Evolutionary conservation across 2,113 vertebrate species (phyloP).

Genomic region (Micronisus gabar): DNA sequence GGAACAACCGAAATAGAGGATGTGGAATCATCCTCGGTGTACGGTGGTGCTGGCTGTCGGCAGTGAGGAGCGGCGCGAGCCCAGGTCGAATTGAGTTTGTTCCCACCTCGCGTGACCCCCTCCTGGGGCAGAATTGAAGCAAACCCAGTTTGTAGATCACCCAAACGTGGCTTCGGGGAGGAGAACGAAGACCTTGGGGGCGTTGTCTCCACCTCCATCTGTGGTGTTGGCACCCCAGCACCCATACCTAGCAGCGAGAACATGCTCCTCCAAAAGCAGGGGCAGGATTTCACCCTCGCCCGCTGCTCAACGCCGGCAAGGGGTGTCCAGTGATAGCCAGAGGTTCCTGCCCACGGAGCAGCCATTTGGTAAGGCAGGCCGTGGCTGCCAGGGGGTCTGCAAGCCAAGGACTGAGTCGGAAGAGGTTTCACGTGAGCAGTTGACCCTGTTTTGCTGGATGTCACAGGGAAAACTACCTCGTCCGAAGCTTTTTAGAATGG

Average conservation of each 20-base stretch:
- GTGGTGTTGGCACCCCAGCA: rapidly evolving
- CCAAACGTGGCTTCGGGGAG: not conserved
- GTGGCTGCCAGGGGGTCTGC: rapidly evolving
- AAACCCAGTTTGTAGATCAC: not conserved
- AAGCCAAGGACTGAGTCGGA: not conserved
- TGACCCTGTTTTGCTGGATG: not conserved
- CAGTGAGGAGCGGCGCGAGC: rapidly evolving
- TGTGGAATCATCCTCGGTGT: no score
- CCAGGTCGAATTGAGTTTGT: rapidly evolving
- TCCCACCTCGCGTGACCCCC: not conserved
- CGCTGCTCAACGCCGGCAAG: not conserved
- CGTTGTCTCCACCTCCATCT: no score
- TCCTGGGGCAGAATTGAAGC: not conserved
- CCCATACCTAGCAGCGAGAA: not conserved
- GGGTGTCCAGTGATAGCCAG: not conserved
- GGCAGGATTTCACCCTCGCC: not conserved
- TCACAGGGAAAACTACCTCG: not conserved
- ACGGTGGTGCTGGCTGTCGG: not conserved
- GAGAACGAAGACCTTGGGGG: not conserved
- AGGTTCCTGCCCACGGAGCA: not conserved
- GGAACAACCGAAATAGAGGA: not conserved
- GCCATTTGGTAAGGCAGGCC: not conserved
- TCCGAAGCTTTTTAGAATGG: not conserved
- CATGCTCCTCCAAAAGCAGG: rapidly evolving
- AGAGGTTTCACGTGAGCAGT: not conserved